These are phyloP conservation scores for Onychomys leucogaster DNA, from an alignment of 2,797 vertebrate genomes.

Conservation along the genomic window DNA sequence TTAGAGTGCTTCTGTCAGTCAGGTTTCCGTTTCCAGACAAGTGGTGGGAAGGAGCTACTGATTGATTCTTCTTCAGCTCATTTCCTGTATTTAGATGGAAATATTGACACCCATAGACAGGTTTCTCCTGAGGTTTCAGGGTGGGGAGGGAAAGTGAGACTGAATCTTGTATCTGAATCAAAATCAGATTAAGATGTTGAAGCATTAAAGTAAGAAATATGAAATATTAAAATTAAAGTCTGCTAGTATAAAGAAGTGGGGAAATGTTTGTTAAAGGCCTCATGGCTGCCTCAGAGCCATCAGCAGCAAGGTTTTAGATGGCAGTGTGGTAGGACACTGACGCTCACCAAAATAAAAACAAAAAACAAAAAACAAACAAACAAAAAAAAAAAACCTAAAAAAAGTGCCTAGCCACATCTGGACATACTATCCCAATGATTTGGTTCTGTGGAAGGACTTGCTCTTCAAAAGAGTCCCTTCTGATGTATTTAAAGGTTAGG, in stretches of 20 bases:
- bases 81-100: slow-evolving; percentile 72
- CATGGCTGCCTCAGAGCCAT: background rate
- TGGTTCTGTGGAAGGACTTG: slow-evolving; percentile 1
- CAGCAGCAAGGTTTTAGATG: background rate
- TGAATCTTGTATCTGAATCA: slow-evolving; percentile 50
- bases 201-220: slow-evolving; percentile 49
- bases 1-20: slow-evolving; percentile 24
- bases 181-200: slow-evolving; percentile 55
- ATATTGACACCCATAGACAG: slow-evolving; percentile 55
- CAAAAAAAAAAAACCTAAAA: background rate
- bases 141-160: background rate
- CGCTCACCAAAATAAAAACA: background rate
- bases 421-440: background rate
- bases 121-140: slow-evolving; percentile 38
- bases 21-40: slow-evolving; percentile 60
- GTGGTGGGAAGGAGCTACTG: slow-evolving; percentile 48
- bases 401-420: background rate
- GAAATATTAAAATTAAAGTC: slow-evolving; percentile 56
- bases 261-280: slow-evolving; percentile 26
- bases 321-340: background rate
- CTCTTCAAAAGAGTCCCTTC: background rate
- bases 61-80: slow-evolving; percentile 15
- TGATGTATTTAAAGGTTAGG: background rate
- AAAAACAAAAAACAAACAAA: no score
- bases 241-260: background rate